phyloP scores from a whole-genome alignment of 2,797 vertebrate species.

The Phoxinus dragarum region DNA sequence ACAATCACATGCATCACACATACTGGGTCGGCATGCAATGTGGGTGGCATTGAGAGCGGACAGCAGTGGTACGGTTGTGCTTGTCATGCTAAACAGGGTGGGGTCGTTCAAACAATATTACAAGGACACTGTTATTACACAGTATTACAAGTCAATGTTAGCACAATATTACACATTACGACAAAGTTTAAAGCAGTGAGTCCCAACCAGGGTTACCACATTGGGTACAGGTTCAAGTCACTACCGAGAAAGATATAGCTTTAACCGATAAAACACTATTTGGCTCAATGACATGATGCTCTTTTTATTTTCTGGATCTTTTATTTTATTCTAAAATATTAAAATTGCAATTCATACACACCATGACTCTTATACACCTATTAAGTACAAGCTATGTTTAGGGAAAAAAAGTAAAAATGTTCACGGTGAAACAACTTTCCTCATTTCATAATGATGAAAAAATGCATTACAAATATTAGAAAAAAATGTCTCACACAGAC shows the following conservation, averaged over 20 bases:
- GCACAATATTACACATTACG: not conserved
- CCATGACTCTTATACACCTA: not conserved
- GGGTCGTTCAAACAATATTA: slow-evolving; percentile 6
- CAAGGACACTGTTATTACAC: not conserved
- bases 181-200: not conserved
- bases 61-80: slow-evolving; percentile 3
- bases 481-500: not conserved
- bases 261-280: not conserved
- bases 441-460: not conserved
- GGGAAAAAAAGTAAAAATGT: not conserved
- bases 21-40: slow-evolving; percentile 17
- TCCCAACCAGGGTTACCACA: not conserved
- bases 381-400: not conserved
- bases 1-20: slow-evolving; percentile 62
- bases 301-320: not conserved
- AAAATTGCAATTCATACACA: not conserved
- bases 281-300: not conserved
- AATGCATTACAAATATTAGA: not conserved
- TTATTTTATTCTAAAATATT: not conserved
- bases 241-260: not conserved
- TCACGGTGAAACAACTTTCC: not conserved
- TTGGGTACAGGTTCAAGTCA: not conserved
- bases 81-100: slow-evolving; percentile 27
- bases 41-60: slow-evolving; percentile 18
- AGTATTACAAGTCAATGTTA: not conserved